Percentiles rank a stretch among this genome's conserved stretches.
These are phyloP conservation scores for Drosophila testacea DNA, from an alignment of 2,888 invertebrate species.

Conservation along the genomic window DNA sequence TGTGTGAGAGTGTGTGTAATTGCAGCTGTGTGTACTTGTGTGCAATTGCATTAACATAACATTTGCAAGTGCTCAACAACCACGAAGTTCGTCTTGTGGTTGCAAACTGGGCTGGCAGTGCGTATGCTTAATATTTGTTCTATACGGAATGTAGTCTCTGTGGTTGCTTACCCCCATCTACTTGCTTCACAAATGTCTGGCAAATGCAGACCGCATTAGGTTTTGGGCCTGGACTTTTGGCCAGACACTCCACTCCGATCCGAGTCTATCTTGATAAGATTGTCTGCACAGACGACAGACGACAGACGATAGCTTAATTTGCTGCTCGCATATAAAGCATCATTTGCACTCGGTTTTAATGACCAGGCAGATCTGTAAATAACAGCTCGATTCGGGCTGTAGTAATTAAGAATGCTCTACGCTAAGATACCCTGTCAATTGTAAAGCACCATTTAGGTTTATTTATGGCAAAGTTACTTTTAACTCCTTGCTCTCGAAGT, in stretches of 20 bases:
- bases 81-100: constrained; percentile 43
- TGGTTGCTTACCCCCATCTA: background rate
- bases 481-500: background rate
- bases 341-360: constrained; percentile 54
- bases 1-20: background rate
- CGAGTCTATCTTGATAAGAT: constrained; percentile 40
- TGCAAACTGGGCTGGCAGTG: constrained; percentile 1
- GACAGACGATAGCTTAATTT: constrained; percentile 45
- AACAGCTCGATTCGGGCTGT: background rate
- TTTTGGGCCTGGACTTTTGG: background rate
- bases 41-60: constrained; percentile 47
- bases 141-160: background rate
- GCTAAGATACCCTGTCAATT: constrained; percentile 8
- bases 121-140: constrained; percentile 59
- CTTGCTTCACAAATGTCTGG: background rate
- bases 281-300: constrained; percentile 28
- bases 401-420: background rate
- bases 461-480: too few relatives aligned
- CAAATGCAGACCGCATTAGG: constrained; percentile 24
- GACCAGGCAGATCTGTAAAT: constrained; percentile 39
- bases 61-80: constrained; percentile 44
- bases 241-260: constrained; percentile 7
- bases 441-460: background rate
- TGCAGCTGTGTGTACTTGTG: constrained; percentile 1
- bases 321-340: constrained; percentile 43